Conservation (phyloP, 1,140 invertebrate species). For the Xylocopa sonorina region DNA sequence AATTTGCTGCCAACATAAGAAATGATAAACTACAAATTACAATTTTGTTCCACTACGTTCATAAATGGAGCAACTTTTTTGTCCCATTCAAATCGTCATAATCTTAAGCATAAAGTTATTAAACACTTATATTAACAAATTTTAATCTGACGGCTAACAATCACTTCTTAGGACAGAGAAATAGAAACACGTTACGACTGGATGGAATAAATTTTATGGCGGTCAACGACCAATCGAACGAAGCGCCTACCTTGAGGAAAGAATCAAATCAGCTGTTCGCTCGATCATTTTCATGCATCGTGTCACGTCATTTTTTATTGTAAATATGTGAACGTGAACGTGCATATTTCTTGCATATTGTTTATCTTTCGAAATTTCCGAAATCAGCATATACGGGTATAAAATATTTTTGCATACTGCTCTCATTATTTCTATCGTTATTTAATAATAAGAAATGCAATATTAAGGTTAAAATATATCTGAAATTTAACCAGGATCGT, state of each 20-base stretch:
- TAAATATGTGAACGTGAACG: background rate
- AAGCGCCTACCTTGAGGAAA: background rate
- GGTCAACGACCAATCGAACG: conserved; percentile 5
- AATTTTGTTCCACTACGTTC: background rate
- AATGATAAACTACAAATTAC: background rate
- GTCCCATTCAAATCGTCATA: background rate
- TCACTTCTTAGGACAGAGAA: background rate
- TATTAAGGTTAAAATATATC: background rate
- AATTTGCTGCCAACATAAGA: background rate
- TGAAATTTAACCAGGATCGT: background rate
- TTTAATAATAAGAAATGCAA: background rate
- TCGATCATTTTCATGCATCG: background rate
- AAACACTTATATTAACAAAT: background rate
- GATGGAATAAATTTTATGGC: background rate
- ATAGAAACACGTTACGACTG: background rate
- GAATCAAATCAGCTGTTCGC: conserved; percentile 4
- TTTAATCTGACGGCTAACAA: background rate
- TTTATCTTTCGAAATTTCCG: background rate
- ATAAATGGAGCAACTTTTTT: background rate
- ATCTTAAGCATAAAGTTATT: background rate
- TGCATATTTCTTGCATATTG: background rate
- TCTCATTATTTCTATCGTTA: background rate
- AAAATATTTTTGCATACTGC: too few species aligned
- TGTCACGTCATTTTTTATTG: background rate
- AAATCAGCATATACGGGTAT: background rate